phyloP scores from a whole-genome alignment of 2,888 invertebrate species.

The Nesidiocoris tenuis region DNA sequence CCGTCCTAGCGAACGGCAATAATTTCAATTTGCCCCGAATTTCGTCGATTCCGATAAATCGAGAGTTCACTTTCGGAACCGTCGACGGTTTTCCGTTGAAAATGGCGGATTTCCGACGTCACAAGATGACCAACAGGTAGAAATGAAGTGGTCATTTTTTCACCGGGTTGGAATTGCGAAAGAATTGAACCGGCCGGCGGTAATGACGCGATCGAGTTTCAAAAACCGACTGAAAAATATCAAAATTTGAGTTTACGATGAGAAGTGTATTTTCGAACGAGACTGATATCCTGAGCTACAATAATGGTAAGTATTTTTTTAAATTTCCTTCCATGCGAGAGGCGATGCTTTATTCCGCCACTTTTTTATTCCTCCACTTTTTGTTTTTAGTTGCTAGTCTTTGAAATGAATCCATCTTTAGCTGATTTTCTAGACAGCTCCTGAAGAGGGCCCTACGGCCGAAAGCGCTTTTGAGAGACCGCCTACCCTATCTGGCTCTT shows the following conservation, averaged over 20 bases:
- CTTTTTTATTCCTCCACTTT: too few relatives aligned
- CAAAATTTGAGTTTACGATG: constrained; percentile 3
- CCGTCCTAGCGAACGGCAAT: background rate
- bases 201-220: too few relatives aligned
- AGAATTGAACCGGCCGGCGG: background rate
- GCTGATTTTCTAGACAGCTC: background rate
- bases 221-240: too few relatives aligned
- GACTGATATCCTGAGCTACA: constrained; percentile 18
- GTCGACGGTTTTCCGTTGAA: background rate
- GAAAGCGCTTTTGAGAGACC: background rate
- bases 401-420: background rate
- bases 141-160: background rate
- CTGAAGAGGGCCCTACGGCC: too few relatives aligned
- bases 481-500: too few relatives aligned
- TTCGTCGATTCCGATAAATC: background rate
- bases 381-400: too few relatives aligned
- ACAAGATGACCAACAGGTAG: constrained; percentile 29
- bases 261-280: constrained; percentile 16
- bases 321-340: too few relatives aligned
- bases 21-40: constrained; percentile 7
- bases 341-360: too few relatives aligned
- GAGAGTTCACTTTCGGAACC: too few relatives aligned
- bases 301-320: constrained; percentile 11
- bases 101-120: constrained; percentile 29
- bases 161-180: background rate